Conservation (phyloP, 2,797 vertebrate species). For the Tauraco hartlaubi region DNA sequence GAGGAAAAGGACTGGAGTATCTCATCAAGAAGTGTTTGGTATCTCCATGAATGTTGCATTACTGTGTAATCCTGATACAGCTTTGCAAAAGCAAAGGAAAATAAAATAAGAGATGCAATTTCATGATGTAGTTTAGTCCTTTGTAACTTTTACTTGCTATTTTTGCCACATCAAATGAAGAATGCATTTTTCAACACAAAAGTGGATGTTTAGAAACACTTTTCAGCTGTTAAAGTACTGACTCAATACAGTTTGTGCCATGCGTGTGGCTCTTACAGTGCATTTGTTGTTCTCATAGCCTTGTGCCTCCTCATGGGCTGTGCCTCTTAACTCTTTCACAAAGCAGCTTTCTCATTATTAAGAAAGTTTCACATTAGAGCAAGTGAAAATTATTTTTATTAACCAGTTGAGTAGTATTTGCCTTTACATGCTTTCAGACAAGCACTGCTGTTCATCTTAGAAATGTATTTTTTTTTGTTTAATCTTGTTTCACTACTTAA, state of each 20-base stretch:
- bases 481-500: background rate
- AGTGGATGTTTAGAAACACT: background rate
- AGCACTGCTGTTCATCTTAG: background rate
- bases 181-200: background rate
- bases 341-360: too few relatives aligned
- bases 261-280: background rate
- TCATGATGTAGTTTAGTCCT: background rate
- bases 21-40: background rate
- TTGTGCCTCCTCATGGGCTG: background rate
- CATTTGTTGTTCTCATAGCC: background rate
- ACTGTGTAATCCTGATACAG: background rate
- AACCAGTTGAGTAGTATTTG: background rate
- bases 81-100: background rate
- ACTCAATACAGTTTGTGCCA: fast-evolving
- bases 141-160: background rate
- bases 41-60: background rate
- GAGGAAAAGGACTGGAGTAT: background rate
- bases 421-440: background rate
- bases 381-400: background rate
- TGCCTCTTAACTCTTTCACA: too few relatives aligned
- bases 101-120: background rate
- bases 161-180: background rate
- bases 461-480: background rate
- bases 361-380: background rate
- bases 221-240: background rate